Base-by-base conservation (phyloP, 2,113 vertebrate genomes). In the Ranitomeya variabilis region DNA sequence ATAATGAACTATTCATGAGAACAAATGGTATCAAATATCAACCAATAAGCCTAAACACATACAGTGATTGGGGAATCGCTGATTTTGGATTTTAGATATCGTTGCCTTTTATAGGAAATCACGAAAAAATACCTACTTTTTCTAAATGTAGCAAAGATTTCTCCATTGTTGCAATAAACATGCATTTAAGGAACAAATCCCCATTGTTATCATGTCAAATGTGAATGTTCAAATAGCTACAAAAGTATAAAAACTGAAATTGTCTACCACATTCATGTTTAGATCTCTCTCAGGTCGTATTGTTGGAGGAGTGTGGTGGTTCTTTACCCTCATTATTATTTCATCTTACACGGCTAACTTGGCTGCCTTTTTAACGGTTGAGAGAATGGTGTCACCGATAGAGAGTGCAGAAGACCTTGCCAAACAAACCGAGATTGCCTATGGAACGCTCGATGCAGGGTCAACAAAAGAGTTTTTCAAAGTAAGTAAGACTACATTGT, bases 381-480 rank as follows among this genome's bases (percentile, higher is more conserved):
- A 99, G 93, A 92, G 98, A 92, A 99, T 99, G 98, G 98, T 99
- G 89, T 99, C 98, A 0, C 98, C 98, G 85, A 99, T 99, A 93
- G 98, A 99, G 94, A 99, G 98, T 86, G 97, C 98, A 0, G 98
- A 99, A 95, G 98, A 99, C 92, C 94, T 99, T 91, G 98, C 98
- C 94, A 99, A 99, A 90, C 98, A 99, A 94, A 99, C 98, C 0
- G 98, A 99, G 94, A 99, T 99, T 88, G 98, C 98, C 91, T 99
- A 99, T 7, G 98, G 98, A 89, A 99, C 98, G 0, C 92, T 99
- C 92, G 98, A 99, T 91, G 97, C 98, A 2, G 98, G 98, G 59
- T 99, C 98, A 90, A 99, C 98, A n/a, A 99, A 99, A 94, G 98
- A 99, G 94, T 99, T 99, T 94, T 99, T 99, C 94, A 96, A 97